Evolutionary conservation across 2,888 invertebrate genomes (phyloP), one percentile per base, ranked within the genome.

Genomic region (Lepetodrilus schrolli): DNA sequence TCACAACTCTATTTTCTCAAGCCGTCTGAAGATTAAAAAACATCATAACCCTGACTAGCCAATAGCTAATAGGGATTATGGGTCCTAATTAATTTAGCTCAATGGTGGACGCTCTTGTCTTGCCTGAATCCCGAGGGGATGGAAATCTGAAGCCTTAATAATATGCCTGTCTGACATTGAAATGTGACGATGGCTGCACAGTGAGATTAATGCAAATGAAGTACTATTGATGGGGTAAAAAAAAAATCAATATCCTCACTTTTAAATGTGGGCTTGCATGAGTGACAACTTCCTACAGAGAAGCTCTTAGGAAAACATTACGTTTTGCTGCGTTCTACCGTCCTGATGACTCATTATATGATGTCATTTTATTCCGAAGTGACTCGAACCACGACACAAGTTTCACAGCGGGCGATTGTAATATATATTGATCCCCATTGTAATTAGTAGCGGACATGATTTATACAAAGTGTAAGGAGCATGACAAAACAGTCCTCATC

Each of bases 11-110:
- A 58, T 58, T 58, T 58, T 58, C 58, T 58, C 58, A 30, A 58
- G 58, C 58, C 68, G 38, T 68, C 68, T 47, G 38, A 38, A 68
- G 68, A 68, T 68, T 68, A 68, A 47, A 68, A 47, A 43, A 47
- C 68, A 68, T 47, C 47, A 68, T 68, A 68, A 68, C 68, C 43
- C 30, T 17, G 10, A 47, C 23, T 68, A 21, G 26, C 68, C 68
- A 68, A 68, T 68, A 68, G 68, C 68, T 68, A 68, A 68, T 68
- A 47, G 68, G 43, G 68, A 43, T 68, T 68, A 68, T 47, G 30
- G 68, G 43, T 47, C 47, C 68, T 68, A 68, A 68, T 68, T 68
- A 68, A 68, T 68, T 68, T 68, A 68, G 43, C 68, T 68, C 23
- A 21, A 47, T 47, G 68, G 26, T 26, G 68, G 10, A 17, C 21